A percentile compares a stretch with the other conserved stretches of the same genome.
phyloP scores from a whole-genome alignment of 1,140 invertebrate genomes.

The Gryllus bimaculatus region DNA sequence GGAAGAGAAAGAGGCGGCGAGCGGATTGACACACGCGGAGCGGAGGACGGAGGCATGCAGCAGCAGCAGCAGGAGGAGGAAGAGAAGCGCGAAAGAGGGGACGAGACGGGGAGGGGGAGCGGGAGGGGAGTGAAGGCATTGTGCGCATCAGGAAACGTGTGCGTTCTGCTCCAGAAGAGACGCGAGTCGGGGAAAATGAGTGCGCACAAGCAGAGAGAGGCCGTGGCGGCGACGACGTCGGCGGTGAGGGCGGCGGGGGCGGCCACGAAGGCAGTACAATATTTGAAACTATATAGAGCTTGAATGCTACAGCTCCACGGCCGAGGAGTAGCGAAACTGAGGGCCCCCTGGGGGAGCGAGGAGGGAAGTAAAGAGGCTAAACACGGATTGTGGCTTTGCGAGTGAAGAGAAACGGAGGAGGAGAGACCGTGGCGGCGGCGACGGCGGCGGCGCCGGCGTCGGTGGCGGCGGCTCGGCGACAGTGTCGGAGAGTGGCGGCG shows the following conservation, averaged over 20 bases:
- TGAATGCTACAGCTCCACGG: background rate
- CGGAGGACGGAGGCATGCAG: too few relatives aligned
- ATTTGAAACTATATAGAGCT: background rate
- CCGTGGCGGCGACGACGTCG: too few relatives aligned
- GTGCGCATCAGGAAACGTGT: too few relatives aligned
- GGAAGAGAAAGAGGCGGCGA: background rate
- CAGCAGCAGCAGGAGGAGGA: too few relatives aligned
- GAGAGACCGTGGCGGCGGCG: too few relatives aligned
- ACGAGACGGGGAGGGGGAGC: too few relatives aligned
- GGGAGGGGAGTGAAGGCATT: too few relatives aligned
- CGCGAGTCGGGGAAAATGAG: background rate
- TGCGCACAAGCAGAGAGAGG: background rate
- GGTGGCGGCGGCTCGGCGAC: background rate
- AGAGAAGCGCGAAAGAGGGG: too few relatives aligned
- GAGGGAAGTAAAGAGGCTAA: background rate
- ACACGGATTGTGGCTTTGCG: slow-evolving; percentile 2
- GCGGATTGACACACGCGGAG: background rate
- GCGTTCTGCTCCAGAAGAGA: background rate
- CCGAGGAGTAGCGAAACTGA: background rate
- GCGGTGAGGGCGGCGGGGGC: background rate
- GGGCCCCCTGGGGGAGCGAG: background rate
- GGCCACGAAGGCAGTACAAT: background rate
- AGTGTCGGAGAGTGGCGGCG: background rate
- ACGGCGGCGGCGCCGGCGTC: too few relatives aligned
- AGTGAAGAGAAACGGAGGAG: background rate